phyloP scores from a whole-genome alignment of 2,113 vertebrate species.

The Ondatra zibethicus region DNA sequence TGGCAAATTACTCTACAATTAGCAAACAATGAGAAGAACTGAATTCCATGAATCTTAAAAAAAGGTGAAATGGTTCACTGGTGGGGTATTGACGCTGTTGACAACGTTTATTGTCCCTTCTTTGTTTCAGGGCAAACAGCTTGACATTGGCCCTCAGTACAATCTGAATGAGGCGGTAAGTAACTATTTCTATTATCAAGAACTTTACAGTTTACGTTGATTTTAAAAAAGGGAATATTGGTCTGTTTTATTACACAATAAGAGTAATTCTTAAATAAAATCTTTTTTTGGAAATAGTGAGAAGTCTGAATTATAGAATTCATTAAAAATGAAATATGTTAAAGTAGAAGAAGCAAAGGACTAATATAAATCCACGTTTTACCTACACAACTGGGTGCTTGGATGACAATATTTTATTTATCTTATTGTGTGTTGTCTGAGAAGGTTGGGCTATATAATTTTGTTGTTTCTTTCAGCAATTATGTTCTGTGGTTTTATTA shows the following conservation, averaged over 20 bases:
- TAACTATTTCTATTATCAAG: conserved; percentile 73
- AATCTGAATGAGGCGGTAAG: conserved; percentile 83
- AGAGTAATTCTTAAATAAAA: conserved; percentile 12
- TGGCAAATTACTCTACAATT: neutral
- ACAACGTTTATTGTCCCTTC: neutral
- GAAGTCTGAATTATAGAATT: neutral
- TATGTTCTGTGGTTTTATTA: conserved; percentile 1
- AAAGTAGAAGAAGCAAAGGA: neutral
- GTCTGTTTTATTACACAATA: conserved; percentile 1
- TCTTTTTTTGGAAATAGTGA: neutral
- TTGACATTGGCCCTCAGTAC: conserved; percentile 68
- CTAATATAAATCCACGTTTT: neutral
- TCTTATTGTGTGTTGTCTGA: conserved; percentile 13
- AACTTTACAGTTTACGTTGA: conserved; percentile 41
- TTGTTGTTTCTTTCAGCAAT: neutral
- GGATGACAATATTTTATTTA: neutral
- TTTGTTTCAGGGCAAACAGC: conserved; percentile 78
- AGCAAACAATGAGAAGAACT: neutral
- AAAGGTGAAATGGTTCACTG: neutral
- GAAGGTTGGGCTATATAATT: neutral
- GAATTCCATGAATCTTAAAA: neutral
- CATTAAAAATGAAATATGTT: conserved; percentile 18
- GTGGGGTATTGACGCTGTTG: neutral
- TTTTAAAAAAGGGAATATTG: conserved; percentile 30
- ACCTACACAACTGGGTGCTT: neutral